phyloP scores from a whole-genome alignment of 1,140 invertebrate genomes.

The Drosophila persimilis region DNA sequence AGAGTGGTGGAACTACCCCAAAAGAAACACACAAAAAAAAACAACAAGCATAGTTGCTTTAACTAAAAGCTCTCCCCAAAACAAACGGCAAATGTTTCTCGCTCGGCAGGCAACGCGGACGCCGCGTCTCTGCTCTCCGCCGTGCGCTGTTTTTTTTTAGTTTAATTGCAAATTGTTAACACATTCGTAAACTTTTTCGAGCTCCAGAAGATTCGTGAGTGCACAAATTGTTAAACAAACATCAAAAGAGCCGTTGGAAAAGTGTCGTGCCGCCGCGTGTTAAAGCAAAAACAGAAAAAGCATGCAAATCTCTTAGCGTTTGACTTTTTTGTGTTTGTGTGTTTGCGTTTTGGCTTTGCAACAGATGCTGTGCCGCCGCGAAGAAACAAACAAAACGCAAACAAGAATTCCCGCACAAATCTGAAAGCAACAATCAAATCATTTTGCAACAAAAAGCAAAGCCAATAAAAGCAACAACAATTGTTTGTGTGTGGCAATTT shows the following conservation, averaged over 20 bases:
- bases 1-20: too few relatives aligned
- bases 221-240: neutral
- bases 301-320: neutral
- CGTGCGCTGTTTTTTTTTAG: slow-evolving; percentile 2
- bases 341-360: slow-evolving; percentile 23
- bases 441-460: too few relatives aligned
- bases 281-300: slow-evolving; percentile 2
- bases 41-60: too few relatives aligned
- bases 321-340: slow-evolving; percentile 7
- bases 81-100: slow-evolving; percentile 12
- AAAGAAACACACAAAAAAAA: too few relatives aligned
- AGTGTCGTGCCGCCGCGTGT: slow-evolving; percentile 4
- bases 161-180: slow-evolving; percentile 10
- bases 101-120: neutral
- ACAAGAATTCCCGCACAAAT: slow-evolving; percentile 17
- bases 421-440: slow-evolving; percentile 27
- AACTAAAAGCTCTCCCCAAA: slow-evolving; percentile 1
- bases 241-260: neutral
- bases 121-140: neutral
- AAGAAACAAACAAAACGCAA: neutral
- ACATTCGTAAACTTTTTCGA: slow-evolving; percentile 2
- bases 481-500: slow-evolving; percentile 29
- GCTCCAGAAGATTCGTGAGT: neutral
- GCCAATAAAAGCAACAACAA: slow-evolving; percentile 16
- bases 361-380: slow-evolving; percentile 24